Evolutionary conservation across 2,113 vertebrate species (phyloP).

Genomic region (Campylorhamphus procurvoides): DNA sequence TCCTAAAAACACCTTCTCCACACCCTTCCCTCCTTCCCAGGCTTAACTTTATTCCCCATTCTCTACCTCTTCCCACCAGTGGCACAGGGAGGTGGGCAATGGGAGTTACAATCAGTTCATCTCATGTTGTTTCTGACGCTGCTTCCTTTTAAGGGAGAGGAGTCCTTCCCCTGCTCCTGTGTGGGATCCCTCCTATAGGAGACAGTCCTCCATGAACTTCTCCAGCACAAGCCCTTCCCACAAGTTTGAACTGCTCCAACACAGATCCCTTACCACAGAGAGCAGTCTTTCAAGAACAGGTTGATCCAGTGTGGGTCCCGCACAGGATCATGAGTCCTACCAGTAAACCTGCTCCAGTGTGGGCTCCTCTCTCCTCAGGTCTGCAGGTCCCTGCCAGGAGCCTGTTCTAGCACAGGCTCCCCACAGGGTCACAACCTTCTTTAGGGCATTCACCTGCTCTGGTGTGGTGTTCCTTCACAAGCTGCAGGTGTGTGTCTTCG

Average conservation of each 20-base stretch:
- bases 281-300: neutral
- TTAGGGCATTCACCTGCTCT: neutral
- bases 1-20: neutral
- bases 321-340: neutral
- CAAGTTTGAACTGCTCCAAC: neutral
- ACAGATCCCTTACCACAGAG: neutral
- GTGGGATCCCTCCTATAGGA: neutral
- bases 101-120: neutral
- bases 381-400: neutral
- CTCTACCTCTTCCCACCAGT: neutral
- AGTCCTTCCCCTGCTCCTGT: neutral
- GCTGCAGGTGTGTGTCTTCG: neutral
- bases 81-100: neutral
- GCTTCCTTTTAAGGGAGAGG: neutral
- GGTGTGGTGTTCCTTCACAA: rapidly evolving
- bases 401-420: neutral
- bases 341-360: neutral
- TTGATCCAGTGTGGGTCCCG: neutral
- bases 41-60: neutral
- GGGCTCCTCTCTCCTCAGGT: neutral
- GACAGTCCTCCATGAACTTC: neutral
- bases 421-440: neutral
- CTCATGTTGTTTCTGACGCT: neutral
- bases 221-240: neutral
- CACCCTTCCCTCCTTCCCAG: neutral